These are phyloP conservation scores for Lapara coniferarum DNA, from an alignment of 2,888 invertebrate species.

Conservation along the genomic window DNA sequence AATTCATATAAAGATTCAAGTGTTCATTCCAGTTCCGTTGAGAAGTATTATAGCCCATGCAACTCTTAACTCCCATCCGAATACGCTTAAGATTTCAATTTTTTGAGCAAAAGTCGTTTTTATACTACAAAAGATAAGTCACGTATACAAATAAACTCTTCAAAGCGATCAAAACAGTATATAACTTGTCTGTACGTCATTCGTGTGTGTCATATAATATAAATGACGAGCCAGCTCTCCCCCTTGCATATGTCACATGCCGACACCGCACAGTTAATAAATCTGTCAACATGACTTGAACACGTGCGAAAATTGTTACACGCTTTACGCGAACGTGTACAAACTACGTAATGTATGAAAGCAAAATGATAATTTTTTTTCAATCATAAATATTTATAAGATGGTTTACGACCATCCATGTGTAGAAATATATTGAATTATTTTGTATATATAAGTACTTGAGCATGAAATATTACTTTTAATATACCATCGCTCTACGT, in stretches of 20 bases:
- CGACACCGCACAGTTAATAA: background rate
- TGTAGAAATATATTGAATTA: background rate
- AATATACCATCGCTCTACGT: background rate
- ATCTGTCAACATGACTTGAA: slow-evolving; percentile 16
- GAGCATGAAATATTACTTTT: background rate
- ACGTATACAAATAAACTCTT: too few species aligned
- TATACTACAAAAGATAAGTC: too few species aligned
- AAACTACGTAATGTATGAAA: too few species aligned
- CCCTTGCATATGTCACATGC: background rate
- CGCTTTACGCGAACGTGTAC: background rate
- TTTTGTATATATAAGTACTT: background rate
- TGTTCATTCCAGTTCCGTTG: too few species aligned
- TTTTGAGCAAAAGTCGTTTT: too few species aligned
- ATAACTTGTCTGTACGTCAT: background rate
- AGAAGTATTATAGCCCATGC: too few species aligned
- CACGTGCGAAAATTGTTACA: background rate
- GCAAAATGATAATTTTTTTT: background rate
- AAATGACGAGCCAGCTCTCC: background rate
- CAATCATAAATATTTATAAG: background rate
- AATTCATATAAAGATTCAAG: too few species aligned
- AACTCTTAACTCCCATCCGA: too few species aligned
- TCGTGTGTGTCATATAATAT: background rate
- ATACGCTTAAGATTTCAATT: too few species aligned
- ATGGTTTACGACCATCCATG: background rate
- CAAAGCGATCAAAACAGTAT: background rate